Percentiles rank a stretch among this genome's conserved stretches.
Conservation (phyloP, 2,888 invertebrate genomes). For the Tetragnatha montana region DNA sequence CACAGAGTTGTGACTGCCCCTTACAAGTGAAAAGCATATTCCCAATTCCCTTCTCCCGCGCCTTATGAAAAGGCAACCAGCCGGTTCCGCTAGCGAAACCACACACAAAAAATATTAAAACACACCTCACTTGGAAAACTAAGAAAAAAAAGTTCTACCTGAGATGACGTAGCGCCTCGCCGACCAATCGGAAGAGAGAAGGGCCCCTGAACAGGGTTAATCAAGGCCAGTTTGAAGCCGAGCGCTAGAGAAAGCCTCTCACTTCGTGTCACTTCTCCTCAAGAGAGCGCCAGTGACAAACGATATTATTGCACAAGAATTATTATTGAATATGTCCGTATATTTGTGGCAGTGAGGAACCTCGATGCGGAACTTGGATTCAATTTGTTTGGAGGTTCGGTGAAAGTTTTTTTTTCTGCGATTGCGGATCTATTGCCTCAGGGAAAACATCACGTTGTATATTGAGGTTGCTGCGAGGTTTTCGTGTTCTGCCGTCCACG, state of each 20-base stretch:
- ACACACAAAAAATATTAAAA: slow-evolving; percentile 24
- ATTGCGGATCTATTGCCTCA: neutral
- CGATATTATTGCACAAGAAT: neutral
- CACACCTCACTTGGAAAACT: slow-evolving; percentile 1
- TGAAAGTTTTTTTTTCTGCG: neutral
- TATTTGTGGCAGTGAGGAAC: neutral
- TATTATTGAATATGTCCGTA: neutral
- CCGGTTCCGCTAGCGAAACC: slow-evolving; percentile 34
- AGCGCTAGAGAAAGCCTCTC: slow-evolving; percentile 20
- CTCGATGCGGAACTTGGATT: neutral
- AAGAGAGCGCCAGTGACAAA: slow-evolving; percentile 1
- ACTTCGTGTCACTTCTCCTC: slow-evolving; percentile 22
- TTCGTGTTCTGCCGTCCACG: slow-evolving; percentile 15
- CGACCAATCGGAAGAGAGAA: slow-evolving; percentile 55
- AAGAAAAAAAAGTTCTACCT: slow-evolving; percentile 42
- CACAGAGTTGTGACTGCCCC: slow-evolving; percentile 1
- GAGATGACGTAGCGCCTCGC: slow-evolving; percentile 48
- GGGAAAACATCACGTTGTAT: neutral
- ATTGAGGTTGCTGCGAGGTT: neutral
- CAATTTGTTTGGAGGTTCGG: neutral
- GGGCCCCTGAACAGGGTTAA: slow-evolving; percentile 67
- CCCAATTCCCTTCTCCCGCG: neutral
- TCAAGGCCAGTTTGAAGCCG: slow-evolving; percentile 56
- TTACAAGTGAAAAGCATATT: slow-evolving; percentile 7
- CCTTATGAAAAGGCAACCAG: slow-evolving; percentile 35